phyloP scores from a whole-genome alignment of 2,113 vertebrate genomes.

The Nycticorax nycticorax region DNA sequence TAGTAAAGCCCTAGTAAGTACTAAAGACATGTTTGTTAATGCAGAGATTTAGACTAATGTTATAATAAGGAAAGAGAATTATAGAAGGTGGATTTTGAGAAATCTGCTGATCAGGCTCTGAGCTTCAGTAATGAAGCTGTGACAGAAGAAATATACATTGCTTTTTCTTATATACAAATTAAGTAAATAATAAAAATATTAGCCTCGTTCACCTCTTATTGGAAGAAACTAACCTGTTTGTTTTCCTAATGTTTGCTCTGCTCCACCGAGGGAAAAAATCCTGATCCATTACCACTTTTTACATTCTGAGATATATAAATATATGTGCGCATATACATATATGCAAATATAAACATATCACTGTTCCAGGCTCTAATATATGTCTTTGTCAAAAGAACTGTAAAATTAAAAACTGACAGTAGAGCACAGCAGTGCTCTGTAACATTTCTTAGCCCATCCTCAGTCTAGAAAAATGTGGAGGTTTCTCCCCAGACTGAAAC shows the following conservation, averaged over 20 bases:
- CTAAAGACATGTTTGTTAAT: background rate
- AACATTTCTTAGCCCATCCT: background rate
- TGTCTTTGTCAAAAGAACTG: background rate
- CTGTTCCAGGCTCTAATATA: background rate
- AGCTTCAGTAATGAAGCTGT: background rate
- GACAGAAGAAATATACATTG: background rate
- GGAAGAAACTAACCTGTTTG: background rate
- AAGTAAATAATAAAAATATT: background rate
- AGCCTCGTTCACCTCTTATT: background rate
- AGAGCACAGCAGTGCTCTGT: background rate
- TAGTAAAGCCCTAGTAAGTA: background rate
- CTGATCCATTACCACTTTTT: background rate
- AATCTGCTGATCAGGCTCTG: background rate
- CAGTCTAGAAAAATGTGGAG: background rate
- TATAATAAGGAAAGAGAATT: background rate
- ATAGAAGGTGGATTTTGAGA: background rate
- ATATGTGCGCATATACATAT: background rate
- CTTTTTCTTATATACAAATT: background rate
- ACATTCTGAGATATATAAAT: background rate
- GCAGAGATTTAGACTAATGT: background rate
- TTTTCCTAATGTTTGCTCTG: background rate
- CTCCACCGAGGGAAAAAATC: background rate
- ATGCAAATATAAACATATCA: background rate
- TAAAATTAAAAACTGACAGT: background rate
- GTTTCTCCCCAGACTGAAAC: background rate